A percentile compares a stretch with the other conserved stretches of the same genome.
phyloP scores from a whole-genome alignment of 92 coral and sea anemone genomes.

The Palythoa grandiflora region DNA sequence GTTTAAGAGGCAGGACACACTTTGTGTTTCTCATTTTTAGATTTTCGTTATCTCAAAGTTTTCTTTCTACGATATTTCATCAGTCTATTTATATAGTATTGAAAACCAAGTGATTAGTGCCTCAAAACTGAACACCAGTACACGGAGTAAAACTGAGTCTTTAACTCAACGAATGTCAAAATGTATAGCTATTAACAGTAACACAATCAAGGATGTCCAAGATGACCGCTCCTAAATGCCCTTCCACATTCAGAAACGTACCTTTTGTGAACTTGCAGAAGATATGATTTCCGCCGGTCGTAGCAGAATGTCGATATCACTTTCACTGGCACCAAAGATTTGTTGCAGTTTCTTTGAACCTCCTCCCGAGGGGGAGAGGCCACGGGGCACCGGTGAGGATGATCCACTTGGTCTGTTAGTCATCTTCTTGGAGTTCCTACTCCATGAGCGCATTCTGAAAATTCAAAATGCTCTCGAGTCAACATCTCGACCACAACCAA shows the following conservation, averaged over 20 bases:
- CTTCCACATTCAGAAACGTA: background rate
- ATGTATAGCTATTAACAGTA: no score
- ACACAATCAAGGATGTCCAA: no score
- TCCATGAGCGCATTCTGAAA: conserved; percentile 94
- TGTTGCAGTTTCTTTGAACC: conserved; percentile 96
- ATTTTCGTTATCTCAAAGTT: no score
- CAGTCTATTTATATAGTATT: no score
- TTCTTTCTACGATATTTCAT: no score
- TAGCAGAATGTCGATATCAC: conserved; percentile 91
- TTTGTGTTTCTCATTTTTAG: no score
- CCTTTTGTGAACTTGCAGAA: conserved; percentile 74
- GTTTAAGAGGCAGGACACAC: no score
- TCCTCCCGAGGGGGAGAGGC: conserved; percentile 90
- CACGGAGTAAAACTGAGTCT: no score
- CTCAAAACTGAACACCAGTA: no score
- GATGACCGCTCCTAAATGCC: no score
- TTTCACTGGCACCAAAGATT: conserved; percentile 98
- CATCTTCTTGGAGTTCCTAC: conserved; percentile 89
- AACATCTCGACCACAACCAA: background rate
- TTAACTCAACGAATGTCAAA: no score
- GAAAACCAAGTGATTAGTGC: no score
- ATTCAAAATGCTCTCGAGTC: background rate
- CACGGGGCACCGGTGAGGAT: conserved; percentile 77
- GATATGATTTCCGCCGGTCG: conserved; percentile 91
- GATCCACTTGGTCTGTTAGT: conserved; percentile 71